A percentile compares a stretch with the other conserved stretches of the same genome.
Evolutionary conservation across 2,797 vertebrate genomes (phyloP).

Genomic region (Fundulus diaphanus): DNA sequence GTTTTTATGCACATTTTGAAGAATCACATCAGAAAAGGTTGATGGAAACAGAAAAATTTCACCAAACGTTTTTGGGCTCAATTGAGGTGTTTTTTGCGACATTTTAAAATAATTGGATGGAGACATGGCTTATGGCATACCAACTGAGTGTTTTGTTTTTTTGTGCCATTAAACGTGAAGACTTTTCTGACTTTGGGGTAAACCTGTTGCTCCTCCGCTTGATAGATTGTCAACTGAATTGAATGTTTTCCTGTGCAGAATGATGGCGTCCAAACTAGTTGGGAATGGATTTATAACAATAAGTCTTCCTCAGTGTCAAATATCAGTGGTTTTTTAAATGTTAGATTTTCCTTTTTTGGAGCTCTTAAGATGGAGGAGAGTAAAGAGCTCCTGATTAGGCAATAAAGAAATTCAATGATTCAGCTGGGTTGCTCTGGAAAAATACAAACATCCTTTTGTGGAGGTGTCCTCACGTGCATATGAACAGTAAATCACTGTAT

Average conservation of each 20-base stretch:
- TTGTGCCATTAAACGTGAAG: too few species aligned
- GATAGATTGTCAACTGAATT: neutral
- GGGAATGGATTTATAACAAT: neutral
- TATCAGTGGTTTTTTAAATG: neutral
- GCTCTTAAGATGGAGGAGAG: neutral
- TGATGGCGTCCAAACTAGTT: neutral
- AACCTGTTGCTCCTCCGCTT: too few species aligned
- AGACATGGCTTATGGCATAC: too few species aligned
- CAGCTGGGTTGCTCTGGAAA: too few species aligned
- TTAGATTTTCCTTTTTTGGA: neutral
- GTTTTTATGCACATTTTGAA: too few species aligned
- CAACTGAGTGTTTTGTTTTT: too few species aligned
- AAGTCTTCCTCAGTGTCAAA: neutral
- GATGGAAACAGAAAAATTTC: too few species aligned
- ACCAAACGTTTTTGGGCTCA: too few species aligned
- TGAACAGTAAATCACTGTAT: neutral
- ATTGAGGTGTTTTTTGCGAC: too few species aligned
- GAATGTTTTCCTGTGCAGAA: neutral
- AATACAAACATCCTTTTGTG: neutral
- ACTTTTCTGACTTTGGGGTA: neutral
- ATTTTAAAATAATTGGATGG: too few species aligned
- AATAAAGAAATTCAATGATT: neutral
- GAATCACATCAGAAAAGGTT: too few species aligned
- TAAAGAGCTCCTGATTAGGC: neutral
- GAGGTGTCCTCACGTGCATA: neutral